Evolutionary conservation across 1,140 invertebrate species (phyloP), one percentile per base, ranked within the genome.

Genomic region (Cotesia chilonis): DNA sequence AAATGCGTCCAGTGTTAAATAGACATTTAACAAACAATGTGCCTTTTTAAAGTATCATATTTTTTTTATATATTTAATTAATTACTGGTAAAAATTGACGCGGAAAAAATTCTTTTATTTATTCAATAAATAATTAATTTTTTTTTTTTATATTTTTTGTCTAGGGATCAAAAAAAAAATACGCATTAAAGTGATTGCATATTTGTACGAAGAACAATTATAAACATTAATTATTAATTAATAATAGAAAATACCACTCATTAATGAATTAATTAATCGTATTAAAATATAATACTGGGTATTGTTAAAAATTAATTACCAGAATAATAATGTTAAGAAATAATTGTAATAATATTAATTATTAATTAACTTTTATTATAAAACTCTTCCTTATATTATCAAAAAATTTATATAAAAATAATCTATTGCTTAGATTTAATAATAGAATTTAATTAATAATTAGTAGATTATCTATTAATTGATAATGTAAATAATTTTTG

Each of bases 151-250:
- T 73, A 76, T 78, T 65, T 77, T 79, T 78, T 81, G 78, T 82
- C 76, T 80, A 82, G 81, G 80, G 78, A 74, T 10, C 41, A 47
- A 47, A 80, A 82, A 74, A 71, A 61, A 78, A 68, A 66, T 20
- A 67, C 74, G 64, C 76, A 74, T 77, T 80, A 77, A 74, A 61
- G 75, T 67, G 74, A 79, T 80, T 79, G 68, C 74, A 76, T 81
- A 78, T 81, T 80, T 80, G 59, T 77, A 77, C 28, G 77, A 81
- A 82, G 78, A 81, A 70, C 75, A 57, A 64, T 57, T 71, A 60
- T 52, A 17, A 65, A 41, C 38, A 9, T 41, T 41, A 41, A 41
- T 41, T 9, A 75, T 28, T 78, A 72, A 72, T 73, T 70, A 76
- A 74, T 78, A 75, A 78, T 70, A 74, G 72, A 76, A 75, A 77